Conservation (phyloP, 2,888 invertebrate genomes). For the Eupithecia pulchellata region DNA sequence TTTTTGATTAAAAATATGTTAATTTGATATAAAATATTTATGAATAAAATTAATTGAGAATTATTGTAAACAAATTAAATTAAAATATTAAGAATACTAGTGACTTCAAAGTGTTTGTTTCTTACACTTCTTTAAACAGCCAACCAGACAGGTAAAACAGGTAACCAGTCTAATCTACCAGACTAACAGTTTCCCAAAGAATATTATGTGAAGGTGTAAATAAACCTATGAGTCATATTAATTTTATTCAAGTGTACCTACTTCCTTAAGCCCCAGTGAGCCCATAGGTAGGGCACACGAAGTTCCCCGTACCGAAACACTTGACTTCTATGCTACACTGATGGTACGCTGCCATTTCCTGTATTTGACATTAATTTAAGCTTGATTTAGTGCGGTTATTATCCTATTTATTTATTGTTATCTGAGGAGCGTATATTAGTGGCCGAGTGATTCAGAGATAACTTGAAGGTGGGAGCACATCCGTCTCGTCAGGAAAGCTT, state of each 20-base stretch:
- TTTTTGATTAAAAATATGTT: not conserved
- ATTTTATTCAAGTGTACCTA: not conserved
- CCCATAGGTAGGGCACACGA: not conserved
- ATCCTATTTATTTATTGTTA: slow-evolving; percentile 27
- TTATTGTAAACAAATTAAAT: not conserved
- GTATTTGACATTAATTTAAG: slow-evolving; percentile 4
- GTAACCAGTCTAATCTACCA: not conserved
- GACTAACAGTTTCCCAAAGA: not conserved
- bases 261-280: not conserved
- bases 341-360: not conserved
- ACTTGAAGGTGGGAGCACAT: slow-evolving; percentile 52
- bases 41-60: not conserved
- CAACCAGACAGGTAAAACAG: not conserved
- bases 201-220: not conserved
- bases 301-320: not conserved
- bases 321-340: not conserved
- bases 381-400: slow-evolving; percentile 10
- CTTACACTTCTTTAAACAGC: not conserved
- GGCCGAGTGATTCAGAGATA: slow-evolving; percentile 38
- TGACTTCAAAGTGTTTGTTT: not conserved
- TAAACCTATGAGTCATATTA: not conserved
- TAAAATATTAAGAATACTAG: not conserved
- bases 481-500: slow-evolving; percentile 44
- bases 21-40: not conserved
- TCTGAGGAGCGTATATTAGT: slow-evolving; percentile 1